Evolutionary conservation across 2,797 vertebrate genomes (phyloP).

Genomic region (Periparus ater): DNA sequence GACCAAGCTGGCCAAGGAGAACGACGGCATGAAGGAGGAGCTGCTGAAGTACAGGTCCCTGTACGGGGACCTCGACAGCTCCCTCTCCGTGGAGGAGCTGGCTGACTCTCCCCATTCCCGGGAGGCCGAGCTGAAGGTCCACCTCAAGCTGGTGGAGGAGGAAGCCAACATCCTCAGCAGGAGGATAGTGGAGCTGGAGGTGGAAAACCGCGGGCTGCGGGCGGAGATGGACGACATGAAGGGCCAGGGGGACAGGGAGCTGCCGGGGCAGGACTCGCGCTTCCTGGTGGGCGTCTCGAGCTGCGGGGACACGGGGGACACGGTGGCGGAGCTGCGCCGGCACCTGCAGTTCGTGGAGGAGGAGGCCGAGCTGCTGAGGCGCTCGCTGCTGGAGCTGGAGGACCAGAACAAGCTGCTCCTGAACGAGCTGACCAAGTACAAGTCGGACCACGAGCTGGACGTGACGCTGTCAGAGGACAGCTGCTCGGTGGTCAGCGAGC

Average conservation of each 20-base stretch:
- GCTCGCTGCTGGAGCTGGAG: constrained; percentile 94
- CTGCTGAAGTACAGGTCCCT: constrained; percentile 91
- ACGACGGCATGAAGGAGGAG: constrained; percentile 94
- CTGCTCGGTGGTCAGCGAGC: constrained; percentile 86
- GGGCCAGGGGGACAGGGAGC: constrained; percentile 80
- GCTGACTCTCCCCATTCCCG: constrained; percentile 92
- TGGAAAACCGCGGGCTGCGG: constrained; percentile 94
- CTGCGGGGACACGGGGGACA: constrained; percentile 84
- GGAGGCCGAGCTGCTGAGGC: constrained; percentile 93
- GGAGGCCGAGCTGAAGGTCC: constrained; percentile 92
- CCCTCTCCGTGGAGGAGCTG: constrained; percentile 90
- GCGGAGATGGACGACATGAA: constrained; percentile 96
- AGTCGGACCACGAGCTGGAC: constrained; percentile 87
- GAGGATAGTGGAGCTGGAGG: constrained; percentile 95
- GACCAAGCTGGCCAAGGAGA: constrained; percentile 94
- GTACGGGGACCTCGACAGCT: constrained; percentile 90
- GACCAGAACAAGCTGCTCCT: constrained; percentile 98
- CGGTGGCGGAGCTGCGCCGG: constrained; percentile 88
- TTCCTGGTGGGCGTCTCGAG: constrained; percentile 67
- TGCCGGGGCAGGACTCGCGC: constrained; percentile 72
- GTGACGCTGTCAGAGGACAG: constrained; percentile 84
- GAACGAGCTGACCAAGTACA: constrained; percentile 93
- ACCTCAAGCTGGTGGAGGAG: constrained; percentile 96
- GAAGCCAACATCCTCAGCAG: constrained; percentile 96
- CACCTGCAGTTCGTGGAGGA: constrained; percentile 99